Conservation (phyloP, 35 echinoderm and acorn worm species). For the Apostichopus parvimensis region DNA sequence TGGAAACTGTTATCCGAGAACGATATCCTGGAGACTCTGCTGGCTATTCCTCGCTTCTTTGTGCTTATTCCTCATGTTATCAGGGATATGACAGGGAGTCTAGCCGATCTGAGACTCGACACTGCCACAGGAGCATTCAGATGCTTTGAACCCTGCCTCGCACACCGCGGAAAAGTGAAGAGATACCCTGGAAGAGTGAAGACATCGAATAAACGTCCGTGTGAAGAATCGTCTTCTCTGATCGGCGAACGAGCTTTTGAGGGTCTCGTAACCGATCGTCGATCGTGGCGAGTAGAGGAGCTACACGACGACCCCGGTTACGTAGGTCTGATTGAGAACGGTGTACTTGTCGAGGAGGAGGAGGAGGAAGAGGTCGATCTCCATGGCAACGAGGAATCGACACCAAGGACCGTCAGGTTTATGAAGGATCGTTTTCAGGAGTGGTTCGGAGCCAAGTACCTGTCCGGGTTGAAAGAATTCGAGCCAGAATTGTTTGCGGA, state of each 20-base stretch:
- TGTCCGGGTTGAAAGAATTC: too few relatives aligned
- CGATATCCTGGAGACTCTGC: not conserved
- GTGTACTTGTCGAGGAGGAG: not conserved
- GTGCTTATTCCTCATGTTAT: not conserved
- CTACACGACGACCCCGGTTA: not conserved
- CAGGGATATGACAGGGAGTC: too few relatives aligned
- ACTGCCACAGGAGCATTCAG: not conserved
- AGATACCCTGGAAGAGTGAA: not conserved
- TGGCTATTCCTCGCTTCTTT: not conserved
- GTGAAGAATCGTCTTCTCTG: not conserved
- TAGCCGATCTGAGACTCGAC: too few relatives aligned
- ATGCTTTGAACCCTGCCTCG: not conserved
- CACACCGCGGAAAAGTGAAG: not conserved
- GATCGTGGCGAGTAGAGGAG: not conserved
- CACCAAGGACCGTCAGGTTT: too few relatives aligned
- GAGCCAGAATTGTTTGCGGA: too few relatives aligned
- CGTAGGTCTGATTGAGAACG: not conserved
- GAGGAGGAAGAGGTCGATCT: not conserved
- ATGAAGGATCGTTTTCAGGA: too few relatives aligned
- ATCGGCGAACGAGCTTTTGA: not conserved
- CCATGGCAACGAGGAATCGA: too few relatives aligned
- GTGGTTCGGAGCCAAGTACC: too few relatives aligned
- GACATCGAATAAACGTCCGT: not conserved
- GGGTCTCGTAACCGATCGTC: not conserved
- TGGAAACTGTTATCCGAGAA: not conserved